A percentile compares a stretch with the other conserved stretches of the same genome.
Conservation (phyloP, 2,113 vertebrate genomes). For the Chloropsis hardwickii region DNA sequence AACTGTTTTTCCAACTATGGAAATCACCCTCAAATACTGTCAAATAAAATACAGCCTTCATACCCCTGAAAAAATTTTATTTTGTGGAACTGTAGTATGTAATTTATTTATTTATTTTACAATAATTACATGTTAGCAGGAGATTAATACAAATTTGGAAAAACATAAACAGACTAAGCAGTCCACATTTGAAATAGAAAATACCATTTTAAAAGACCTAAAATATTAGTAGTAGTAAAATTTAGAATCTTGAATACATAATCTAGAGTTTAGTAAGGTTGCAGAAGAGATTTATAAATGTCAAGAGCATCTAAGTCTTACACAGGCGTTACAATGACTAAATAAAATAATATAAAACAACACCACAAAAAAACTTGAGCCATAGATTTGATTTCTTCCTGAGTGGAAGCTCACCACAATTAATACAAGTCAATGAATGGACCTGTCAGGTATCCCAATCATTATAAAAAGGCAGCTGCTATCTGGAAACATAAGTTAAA, state of each 20-base stretch:
- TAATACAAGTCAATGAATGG: background rate
- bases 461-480: slow-evolving; percentile 10
- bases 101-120: background rate
- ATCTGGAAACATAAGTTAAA: background rate
- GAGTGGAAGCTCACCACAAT: background rate
- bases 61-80: rapidly evolving
- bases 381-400: background rate
- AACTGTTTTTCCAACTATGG: background rate
- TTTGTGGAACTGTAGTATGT: background rate
- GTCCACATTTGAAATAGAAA: background rate
- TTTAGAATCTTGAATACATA: background rate
- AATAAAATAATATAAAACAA: background rate
- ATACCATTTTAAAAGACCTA: background rate
- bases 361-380: background rate
- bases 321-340: background rate
- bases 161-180: background rate
- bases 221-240: background rate
- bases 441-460: background rate
- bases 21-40: background rate
- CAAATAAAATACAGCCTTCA: background rate
- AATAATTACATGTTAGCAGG: background rate
- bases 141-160: background rate
- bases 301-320: background rate
- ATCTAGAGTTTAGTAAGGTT: background rate
- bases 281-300: background rate